These are phyloP conservation scores for Brachionus rotundiformis DNA, from an alignment of 1,140 invertebrate species.

Conservation along the genomic window DNA sequence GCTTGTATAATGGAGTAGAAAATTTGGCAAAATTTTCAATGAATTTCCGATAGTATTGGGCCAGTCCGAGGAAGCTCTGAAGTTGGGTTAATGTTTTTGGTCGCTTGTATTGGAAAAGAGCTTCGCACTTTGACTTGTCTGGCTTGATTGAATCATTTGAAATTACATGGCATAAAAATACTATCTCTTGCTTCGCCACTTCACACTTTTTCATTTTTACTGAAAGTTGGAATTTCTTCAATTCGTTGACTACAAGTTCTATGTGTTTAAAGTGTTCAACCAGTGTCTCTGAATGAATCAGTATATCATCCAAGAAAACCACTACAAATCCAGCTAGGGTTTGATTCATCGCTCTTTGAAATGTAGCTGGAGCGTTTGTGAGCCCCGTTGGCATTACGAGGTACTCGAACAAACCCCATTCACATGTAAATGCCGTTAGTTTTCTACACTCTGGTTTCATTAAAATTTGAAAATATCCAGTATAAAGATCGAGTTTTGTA, in stretches of 20 bases:
- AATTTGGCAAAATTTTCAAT: conserved; percentile 52
- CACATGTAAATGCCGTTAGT: no score
- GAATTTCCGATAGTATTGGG: conserved; percentile 53
- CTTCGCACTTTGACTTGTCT: conserved; percentile 49
- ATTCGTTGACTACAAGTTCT: neutral
- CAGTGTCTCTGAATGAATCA: no score
- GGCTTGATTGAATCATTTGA: neutral
- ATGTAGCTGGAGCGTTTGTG: conserved; percentile 59
- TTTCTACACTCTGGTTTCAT: no score
- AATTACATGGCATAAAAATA: neutral
- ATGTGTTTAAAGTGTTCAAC: conserved; percentile 20
- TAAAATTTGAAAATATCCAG: no score
- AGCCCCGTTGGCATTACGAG: conserved; percentile 64
- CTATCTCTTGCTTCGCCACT: neutral
- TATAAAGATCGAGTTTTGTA: neutral
- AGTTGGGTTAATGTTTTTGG: conserved; percentile 53
- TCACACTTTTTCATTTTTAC: neutral
- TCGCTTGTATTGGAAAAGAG: conserved; percentile 34
- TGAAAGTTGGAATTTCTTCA: neutral
- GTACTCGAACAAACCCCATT: no score
- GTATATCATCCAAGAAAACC: no score
- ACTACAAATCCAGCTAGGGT: neutral
- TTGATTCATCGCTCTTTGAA: conserved; percentile 58
- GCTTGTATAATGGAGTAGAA: conserved; percentile 43
- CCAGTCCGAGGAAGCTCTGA: conserved; percentile 53